Evolutionary conservation across 2,888 invertebrate species (phyloP).

Genomic region (Andrena haemorrhoa): DNA sequence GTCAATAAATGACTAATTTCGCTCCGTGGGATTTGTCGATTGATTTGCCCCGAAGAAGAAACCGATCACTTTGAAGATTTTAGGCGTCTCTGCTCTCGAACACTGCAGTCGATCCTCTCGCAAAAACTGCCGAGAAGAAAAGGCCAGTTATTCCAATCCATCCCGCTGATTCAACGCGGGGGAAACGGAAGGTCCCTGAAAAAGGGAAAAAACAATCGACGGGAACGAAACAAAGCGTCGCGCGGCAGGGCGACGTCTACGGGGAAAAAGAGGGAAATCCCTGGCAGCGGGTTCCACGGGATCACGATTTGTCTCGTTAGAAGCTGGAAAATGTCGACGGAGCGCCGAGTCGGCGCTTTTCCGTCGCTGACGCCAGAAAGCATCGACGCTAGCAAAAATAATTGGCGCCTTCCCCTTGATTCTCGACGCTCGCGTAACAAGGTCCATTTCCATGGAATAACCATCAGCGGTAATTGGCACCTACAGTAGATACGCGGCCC

Average conservation of each 20-base stretch:
- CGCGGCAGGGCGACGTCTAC: neutral
- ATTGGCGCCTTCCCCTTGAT: conserved; percentile 81
- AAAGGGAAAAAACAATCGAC: conserved; percentile 30
- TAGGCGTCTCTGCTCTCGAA: no score
- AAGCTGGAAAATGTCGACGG: conserved; percentile 60
- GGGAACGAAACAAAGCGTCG: conserved; percentile 20
- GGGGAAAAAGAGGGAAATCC: conserved; percentile 35
- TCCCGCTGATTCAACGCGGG: neutral
- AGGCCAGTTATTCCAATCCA: conserved; percentile 3
- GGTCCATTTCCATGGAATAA: conserved; percentile 85
- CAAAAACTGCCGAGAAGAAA: neutral
- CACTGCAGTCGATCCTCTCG: neutral
- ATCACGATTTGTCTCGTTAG: conserved; percentile 71
- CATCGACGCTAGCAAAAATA: conserved; percentile 81
- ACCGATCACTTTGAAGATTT: no score
- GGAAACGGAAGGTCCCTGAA: neutral
- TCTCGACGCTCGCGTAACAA: conserved; percentile 82
- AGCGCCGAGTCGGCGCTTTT: conserved; percentile 73
- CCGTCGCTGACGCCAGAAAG: conserved; percentile 69
- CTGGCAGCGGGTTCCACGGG: conserved; percentile 38
- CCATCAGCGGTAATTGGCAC: conserved; percentile 85
- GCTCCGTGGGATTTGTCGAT: no score
- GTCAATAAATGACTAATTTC: no score
- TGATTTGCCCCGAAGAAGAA: no score
- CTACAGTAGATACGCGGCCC: conserved; percentile 76